A percentile compares a stretch with the other conserved stretches of the same genome.
Evolutionary conservation across 2,888 invertebrate species (phyloP).

Genomic region (Drosophila prostipennis): DNA sequence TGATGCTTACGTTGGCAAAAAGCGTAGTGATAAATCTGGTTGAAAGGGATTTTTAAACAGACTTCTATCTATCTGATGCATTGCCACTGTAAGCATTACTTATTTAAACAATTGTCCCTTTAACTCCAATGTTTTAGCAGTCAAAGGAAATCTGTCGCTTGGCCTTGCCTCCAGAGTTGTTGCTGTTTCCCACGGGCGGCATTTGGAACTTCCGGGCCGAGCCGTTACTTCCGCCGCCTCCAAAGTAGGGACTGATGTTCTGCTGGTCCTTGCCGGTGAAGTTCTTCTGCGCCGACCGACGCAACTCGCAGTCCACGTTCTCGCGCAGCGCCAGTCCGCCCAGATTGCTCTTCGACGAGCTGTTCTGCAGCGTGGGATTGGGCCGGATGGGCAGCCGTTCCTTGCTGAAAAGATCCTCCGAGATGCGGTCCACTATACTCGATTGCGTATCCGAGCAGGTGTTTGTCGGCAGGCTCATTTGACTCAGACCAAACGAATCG

Average conservation of each 20-base stretch:
- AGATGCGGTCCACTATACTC: constrained; percentile 63
- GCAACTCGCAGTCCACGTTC: constrained; percentile 81
- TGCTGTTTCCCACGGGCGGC: constrained; percentile 11
- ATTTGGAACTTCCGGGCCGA: constrained; percentile 57
- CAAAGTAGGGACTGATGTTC: constrained; percentile 82
- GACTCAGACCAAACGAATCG: constrained; percentile 74
- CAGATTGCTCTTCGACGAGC: constrained; percentile 83
- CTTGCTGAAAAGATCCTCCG: constrained; percentile 63
- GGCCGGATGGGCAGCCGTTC: constrained; percentile 65
- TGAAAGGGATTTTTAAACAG: neutral
- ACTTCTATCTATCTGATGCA: neutral
- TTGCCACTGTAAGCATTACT: neutral
- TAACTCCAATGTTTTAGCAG: constrained; percentile 75
- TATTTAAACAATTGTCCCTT: constrained; percentile 11
- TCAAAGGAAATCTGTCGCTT: constrained; percentile 87
- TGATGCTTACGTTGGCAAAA: neutral
- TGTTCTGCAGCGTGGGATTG: constrained; percentile 77
- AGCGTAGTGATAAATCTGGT: neutral
- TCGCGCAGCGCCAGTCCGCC: constrained; percentile 81
- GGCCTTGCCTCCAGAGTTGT: constrained; percentile 84
- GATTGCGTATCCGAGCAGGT: constrained; percentile 59
- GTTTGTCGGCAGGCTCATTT: constrained; percentile 67
- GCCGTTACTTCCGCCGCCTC: constrained; percentile 53
- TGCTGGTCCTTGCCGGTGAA: constrained; percentile 83
- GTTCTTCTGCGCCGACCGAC: constrained; percentile 82